Evolutionary conservation across 1,140 invertebrate species (phyloP).

Genomic region (Ceratina calcarata): DNA sequence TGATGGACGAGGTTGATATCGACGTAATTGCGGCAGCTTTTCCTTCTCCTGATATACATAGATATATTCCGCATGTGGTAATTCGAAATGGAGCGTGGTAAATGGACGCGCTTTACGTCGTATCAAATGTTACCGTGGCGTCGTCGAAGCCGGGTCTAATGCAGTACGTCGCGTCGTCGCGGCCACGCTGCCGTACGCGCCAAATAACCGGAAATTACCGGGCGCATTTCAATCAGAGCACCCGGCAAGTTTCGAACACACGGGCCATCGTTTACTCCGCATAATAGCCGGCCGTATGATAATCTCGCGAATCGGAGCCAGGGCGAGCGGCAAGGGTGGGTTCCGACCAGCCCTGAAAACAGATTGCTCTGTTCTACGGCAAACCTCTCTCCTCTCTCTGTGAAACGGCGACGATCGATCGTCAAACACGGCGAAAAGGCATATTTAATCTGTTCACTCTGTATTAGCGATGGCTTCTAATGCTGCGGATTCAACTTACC

Average conservation of each 20-base stretch:
- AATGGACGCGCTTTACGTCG: constrained; percentile 51
- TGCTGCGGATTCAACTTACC: not conserved
- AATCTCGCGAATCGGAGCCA: constrained; percentile 59
- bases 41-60: no score
- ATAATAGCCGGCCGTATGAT: constrained; percentile 66
- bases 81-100: constrained; percentile 57
- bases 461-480: not conserved
- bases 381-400: constrained; percentile 5
- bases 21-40: no score
- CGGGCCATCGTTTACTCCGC: constrained; percentile 64
- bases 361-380: constrained; percentile 35
- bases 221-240: constrained; percentile 67
- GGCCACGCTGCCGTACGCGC: constrained; percentile 56
- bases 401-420: constrained; percentile 27
- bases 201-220: constrained; percentile 72
- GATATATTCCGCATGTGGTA: not conserved
- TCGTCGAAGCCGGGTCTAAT: constrained; percentile 55
- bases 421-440: constrained; percentile 9
- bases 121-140: constrained; percentile 61
- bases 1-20: no score
- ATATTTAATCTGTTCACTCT: constrained; percentile 2
- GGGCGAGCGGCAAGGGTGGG: not conserved
- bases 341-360: constrained; percentile 23
- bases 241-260: constrained; percentile 52
- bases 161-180: constrained; percentile 40